Base-by-base conservation (phyloP, 1,140 invertebrate species). In the Leptinotarsa texana region DNA sequence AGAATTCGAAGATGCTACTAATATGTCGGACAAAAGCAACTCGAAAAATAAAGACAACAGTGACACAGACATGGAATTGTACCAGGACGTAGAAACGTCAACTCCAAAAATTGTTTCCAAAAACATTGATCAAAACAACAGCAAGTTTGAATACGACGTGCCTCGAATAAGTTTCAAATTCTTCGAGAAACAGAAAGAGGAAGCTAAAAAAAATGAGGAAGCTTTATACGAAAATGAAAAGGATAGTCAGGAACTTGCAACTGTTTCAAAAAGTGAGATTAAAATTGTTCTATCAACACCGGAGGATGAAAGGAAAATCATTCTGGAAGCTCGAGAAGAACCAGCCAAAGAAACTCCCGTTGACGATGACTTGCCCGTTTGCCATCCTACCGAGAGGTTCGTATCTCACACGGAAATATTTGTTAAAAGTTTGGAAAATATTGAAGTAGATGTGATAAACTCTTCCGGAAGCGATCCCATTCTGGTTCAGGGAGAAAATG, bases 131-230 rank as follows among this genome's bases (percentile, higher is more conserved):
- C 72, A 77, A 61, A 78, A 79, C 21, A 82, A 78, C 63, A 75
- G 72, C 49, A 67, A 78, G 68, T 82, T 79, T 51, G 80, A 82
- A 72, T 84, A 82, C 74, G 84, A 85, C 71, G 83, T 85, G 4
- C 84, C 84, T 13, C 82, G 76, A 63, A 85, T 85, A 49, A 83
- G 81, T 70, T 85, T 85, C 71, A 83, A 82, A 24, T 84, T 85
- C 73, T 80, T 81, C 57, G 82, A 83, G 22, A 73, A 75, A 63
- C 63, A 73, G 15, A 72, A 74, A 51, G 42, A 68, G 69, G 73
- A 74, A 73, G 69, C 73, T 13, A 65, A 74, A 21, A 67, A 63
- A 27, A 75, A n/a, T 18, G 48, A 76, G 15, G 72, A 79, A 62
- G 76, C 76, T 48, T 62, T 75, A 18, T 77, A 78, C 51, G 78